Evolutionary conservation across 2,113 vertebrate species (phyloP).

Genomic region (Sylvietta virens): DNA sequence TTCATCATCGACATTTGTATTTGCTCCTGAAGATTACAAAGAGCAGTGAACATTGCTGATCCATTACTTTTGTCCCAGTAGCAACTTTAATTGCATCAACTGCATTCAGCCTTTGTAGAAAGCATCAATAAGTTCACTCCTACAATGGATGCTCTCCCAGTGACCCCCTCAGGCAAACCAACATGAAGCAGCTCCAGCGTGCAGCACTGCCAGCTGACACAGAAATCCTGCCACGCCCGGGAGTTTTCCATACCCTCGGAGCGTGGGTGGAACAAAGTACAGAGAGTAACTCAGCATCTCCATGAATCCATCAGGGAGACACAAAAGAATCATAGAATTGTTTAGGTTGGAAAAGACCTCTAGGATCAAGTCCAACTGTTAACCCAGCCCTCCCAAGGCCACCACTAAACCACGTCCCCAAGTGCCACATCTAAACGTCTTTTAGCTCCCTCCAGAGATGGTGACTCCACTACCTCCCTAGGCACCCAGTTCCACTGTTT

Average conservation of each 20-base stretch:
- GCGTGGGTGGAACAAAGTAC: not conserved
- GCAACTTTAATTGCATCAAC: not conserved
- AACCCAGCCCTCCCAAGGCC: not conserved
- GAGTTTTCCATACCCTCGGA: not conserved
- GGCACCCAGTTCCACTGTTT: not conserved
- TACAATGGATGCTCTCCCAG: not conserved
- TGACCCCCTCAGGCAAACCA: not conserved
- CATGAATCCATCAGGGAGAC: not conserved
- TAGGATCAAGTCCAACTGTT: not conserved
- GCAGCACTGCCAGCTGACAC: not conserved
- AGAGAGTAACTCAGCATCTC: not conserved
- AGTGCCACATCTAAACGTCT: not conserved
- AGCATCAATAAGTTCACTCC: not conserved
- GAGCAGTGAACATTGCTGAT: not conserved
- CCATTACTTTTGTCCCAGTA: not conserved
- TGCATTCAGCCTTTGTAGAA: not conserved
- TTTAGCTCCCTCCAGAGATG: not conserved
- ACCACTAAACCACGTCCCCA: not conserved
- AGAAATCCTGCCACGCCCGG: not conserved
- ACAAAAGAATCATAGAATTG: not conserved
- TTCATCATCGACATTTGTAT: not conserved
- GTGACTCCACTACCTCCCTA: not conserved
- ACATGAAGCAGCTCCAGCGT: not conserved
- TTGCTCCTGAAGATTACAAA: not conserved
- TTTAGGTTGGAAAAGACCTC: not conserved